Evolutionary conservation across 1,140 invertebrate genomes (phyloP).

Genomic region (Lerema accius): DNA sequence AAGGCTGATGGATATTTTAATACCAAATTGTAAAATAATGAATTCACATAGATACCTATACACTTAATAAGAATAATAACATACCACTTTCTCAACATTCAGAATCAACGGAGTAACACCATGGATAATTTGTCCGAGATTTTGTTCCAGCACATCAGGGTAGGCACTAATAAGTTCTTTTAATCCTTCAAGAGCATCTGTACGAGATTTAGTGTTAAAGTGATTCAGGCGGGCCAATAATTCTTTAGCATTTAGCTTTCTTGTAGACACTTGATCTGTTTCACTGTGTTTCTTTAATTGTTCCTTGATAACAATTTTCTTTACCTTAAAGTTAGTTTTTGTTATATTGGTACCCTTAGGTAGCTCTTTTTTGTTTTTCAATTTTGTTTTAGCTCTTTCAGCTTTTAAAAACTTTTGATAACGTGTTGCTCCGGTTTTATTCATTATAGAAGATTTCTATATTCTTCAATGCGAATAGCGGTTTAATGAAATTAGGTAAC

Average conservation of each 20-base stretch:
- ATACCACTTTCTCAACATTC: conserved; percentile 86
- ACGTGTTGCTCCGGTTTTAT: conserved; percentile 73
- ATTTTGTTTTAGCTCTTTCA: conserved; percentile 90
- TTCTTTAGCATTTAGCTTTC: conserved; percentile 91
- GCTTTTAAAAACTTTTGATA: conserved; percentile 88
- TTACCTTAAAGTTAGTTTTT: conserved; percentile 93
- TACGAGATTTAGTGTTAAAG: conserved; percentile 88
- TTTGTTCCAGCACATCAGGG: conserved; percentile 82
- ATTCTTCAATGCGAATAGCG: too few relatives aligned
- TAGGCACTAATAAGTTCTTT: conserved; percentile 86
- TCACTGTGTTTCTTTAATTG: conserved; percentile 87
- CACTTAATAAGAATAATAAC: too few relatives aligned
- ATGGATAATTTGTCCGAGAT: conserved; percentile 87
- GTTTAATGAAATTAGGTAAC: too few relatives aligned
- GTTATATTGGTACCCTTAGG: conserved; percentile 93
- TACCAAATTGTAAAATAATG: too few relatives aligned
- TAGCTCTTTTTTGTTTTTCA: conserved; percentile 87
- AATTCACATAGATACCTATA: too few relatives aligned
- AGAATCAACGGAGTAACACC: conserved; percentile 87
- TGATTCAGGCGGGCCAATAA: conserved; percentile 89
- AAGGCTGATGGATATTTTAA: too few relatives aligned
- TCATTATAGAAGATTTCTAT: conserved; percentile 61
- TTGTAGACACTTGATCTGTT: conserved; percentile 86
- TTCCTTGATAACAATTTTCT: conserved; percentile 91
- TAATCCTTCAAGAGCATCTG: conserved; percentile 88